phyloP scores from a whole-genome alignment of 2,888 invertebrate species.

The Acrobasis suavella region DNA sequence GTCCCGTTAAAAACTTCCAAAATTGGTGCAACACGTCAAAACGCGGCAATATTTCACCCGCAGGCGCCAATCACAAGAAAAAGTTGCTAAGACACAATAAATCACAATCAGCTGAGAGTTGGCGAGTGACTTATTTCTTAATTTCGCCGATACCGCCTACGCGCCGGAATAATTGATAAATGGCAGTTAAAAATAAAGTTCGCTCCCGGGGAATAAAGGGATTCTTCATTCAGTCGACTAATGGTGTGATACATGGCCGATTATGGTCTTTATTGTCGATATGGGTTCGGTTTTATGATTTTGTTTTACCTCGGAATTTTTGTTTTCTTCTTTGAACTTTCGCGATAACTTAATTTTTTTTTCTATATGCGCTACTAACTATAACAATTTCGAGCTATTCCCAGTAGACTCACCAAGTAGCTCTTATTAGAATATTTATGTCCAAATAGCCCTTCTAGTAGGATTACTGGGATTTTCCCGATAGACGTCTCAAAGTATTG shows the following conservation, averaged over 20 bases:
- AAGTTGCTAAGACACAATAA: conserved; percentile 44
- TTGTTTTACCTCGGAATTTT: no score
- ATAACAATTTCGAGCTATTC: no score
- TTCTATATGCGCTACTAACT: no score
- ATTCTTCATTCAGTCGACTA: conserved; percentile 18
- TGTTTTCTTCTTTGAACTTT: no score
- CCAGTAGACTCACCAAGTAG: no score
- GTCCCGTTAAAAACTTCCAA: conserved; percentile 22
- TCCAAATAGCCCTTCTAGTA: no score
- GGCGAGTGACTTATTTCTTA: conserved; percentile 57
- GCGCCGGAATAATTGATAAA: conserved; percentile 55
- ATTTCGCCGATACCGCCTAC: conserved; percentile 48
- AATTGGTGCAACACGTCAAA: conserved; percentile 1
- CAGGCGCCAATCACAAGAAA: conserved; percentile 23
- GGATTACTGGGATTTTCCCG: no score
- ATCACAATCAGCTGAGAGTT: conserved; percentile 55
- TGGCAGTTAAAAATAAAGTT: conserved; percentile 45
- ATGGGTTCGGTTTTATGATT: background rate
- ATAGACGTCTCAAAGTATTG: background rate
- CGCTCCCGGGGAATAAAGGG: conserved; percentile 17
- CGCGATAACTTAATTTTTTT: no score
- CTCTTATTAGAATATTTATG: no score
- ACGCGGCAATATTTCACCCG: conserved; percentile 17
- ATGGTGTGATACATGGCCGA: conserved; percentile 7
- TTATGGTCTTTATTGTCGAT: background rate